phyloP scores from a whole-genome alignment of 2,888 invertebrate genomes.

The Chamaedrilus cognettii region DNA sequence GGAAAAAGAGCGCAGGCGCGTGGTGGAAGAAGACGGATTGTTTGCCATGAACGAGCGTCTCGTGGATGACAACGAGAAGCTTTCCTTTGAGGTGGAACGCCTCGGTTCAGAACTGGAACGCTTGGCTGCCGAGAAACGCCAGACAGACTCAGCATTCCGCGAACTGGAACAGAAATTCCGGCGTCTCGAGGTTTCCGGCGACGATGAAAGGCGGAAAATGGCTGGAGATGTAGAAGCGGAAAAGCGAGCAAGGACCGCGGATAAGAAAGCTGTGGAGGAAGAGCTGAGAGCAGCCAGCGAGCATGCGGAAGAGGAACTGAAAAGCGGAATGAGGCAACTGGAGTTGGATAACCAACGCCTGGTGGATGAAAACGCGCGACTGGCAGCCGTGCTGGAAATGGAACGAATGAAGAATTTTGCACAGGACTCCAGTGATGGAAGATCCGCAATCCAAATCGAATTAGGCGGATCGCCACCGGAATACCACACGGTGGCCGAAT shows the following conservation, averaged over 20 bases:
- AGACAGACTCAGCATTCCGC: conserved; percentile 1
- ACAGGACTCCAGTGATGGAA: not conserved
- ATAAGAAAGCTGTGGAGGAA: conserved; percentile 5
- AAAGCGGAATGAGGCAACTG: conserved; percentile 7
- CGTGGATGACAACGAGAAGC: conserved; percentile 11
- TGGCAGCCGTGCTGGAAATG: conserved; percentile 21
- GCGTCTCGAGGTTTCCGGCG: not conserved
- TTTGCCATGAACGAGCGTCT: conserved; percentile 5
- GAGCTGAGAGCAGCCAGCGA: conserved; percentile 5
- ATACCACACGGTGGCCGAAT: no score
- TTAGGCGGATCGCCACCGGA: no score
- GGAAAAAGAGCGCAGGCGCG: not conserved
- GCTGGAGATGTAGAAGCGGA: no score
- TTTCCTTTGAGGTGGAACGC: conserved; percentile 9
- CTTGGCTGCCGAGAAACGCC: not conserved
- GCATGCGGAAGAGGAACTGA: conserved; percentile 7
- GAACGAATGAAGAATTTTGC: conserved; percentile 24
- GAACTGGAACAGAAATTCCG: not conserved
- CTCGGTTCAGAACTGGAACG: not conserved
- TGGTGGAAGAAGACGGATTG: no score
- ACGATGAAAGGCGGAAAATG: conserved; percentile 1
- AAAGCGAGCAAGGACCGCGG: not conserved
- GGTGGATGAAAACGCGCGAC: conserved; percentile 16
- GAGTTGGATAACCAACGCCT: conserved; percentile 20
- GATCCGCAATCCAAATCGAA: no score